Percentiles rank a stretch among this genome's conserved stretches.
Evolutionary conservation across 2,113 vertebrate genomes (phyloP).

Genomic region (Platichthys stellatus): DNA sequence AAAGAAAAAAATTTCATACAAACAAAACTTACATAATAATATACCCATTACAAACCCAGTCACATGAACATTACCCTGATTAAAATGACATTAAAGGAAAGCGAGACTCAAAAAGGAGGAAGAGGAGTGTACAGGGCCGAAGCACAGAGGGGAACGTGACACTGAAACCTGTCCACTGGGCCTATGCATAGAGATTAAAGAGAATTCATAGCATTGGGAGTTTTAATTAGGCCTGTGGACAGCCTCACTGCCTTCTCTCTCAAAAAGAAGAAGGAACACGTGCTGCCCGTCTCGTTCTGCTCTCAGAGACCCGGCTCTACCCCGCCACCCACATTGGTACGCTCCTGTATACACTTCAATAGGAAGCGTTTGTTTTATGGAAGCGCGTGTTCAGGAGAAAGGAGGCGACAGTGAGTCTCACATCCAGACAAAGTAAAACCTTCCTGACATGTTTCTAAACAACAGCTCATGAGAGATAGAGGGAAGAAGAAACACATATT

Average conservation of each 20-base stretch:
- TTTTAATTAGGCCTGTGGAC: slow-evolving; percentile 70
- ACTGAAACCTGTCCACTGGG: slow-evolving; percentile 43
- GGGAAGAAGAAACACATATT: too few species aligned
- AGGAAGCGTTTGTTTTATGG: slow-evolving; percentile 8
- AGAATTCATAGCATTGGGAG: slow-evolving; percentile 53
- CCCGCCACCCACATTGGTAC: slow-evolving; percentile 39
- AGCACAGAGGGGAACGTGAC: slow-evolving; percentile 14
- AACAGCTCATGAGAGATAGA: too few species aligned
- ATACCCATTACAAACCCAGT: too few species aligned
- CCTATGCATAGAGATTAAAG: slow-evolving; percentile 57
- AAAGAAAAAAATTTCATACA: too few species aligned
- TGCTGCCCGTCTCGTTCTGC: slow-evolving; percentile 41
- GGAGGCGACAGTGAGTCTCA: too few species aligned
- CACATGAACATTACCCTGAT: too few species aligned
- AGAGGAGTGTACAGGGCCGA: slow-evolving; percentile 22
- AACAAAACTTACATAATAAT: too few species aligned
- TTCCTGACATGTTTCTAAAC: too few species aligned
- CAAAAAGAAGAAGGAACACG: slow-evolving; percentile 47
- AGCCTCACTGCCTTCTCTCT: slow-evolving; percentile 45
- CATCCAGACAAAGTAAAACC: too few species aligned
- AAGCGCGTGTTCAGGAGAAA: background rate
- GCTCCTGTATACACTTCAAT: slow-evolving; percentile 27
- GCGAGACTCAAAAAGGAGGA: background rate
- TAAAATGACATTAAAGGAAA: too few species aligned
- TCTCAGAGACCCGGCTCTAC: slow-evolving; percentile 53